phyloP scores from a whole-genome alignment of 92 coral and sea anemone genomes.

The Plumapathes pennacea region DNA sequence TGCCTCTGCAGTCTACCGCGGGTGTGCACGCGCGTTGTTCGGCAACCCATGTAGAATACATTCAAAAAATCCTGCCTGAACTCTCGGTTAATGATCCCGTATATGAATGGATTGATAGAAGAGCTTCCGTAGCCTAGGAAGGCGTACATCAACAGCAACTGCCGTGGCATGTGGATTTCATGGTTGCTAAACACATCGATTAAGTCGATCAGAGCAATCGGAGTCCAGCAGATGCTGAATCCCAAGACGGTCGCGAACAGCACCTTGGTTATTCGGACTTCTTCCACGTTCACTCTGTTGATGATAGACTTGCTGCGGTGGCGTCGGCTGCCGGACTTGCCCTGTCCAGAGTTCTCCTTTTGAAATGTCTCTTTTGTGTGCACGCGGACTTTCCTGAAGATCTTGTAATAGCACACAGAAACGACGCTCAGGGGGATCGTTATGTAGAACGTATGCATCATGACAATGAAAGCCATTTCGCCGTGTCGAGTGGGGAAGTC shows the following conservation, averaged over 20 bases:
- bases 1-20: not conserved
- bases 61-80: conserved; percentile 33
- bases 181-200: conserved; percentile 28
- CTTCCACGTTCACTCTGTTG: conserved; percentile 48
- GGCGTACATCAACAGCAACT: conserved; percentile 29
- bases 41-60: not conserved
- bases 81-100: conserved; percentile 35
- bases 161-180: conserved; percentile 15
- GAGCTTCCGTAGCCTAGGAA: conserved; percentile 46
- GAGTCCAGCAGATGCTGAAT: conserved; percentile 50
- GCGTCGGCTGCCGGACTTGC: not conserved
- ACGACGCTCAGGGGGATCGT: conserved; percentile 30
- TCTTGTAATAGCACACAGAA: conserved; percentile 26
- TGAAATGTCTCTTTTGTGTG: too few species aligned
- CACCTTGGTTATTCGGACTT: conserved; percentile 31
- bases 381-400: conserved; percentile 11
- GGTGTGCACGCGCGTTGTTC: too few species aligned
- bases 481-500: conserved; percentile 8
- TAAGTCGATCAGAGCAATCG: conserved; percentile 45
- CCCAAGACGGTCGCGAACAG: conserved; percentile 43
- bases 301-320: not conserved
- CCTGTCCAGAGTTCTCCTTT: conserved; percentile 2
- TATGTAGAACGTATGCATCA: conserved; percentile 30
- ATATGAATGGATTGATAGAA: conserved; percentile 47
- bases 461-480: conserved; percentile 21